Percentiles rank a stretch among this genome's conserved stretches.
phyloP scores from a whole-genome alignment of 2,113 vertebrate genomes.

The Zapus hudsonius region DNA sequence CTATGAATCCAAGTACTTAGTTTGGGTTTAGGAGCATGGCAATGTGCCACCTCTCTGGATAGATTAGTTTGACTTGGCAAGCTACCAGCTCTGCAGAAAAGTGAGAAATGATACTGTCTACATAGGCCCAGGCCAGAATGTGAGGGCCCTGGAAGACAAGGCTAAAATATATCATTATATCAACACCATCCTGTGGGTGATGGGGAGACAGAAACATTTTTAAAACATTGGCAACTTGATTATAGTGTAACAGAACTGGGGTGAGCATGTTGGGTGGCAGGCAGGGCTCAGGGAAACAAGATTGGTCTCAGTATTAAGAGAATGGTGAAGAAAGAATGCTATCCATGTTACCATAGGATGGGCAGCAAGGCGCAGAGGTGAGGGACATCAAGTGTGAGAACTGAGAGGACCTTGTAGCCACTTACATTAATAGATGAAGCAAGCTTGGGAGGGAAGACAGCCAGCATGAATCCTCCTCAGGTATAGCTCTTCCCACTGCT shows the following conservation, averaged over 20 bases:
- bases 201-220: background rate
- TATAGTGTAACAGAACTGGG: background rate
- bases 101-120: background rate
- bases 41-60: background rate
- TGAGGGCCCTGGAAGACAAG: background rate
- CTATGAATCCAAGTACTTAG: background rate
- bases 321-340: background rate
- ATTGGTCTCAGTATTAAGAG: background rate
- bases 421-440: background rate
- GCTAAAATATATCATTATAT: background rate
- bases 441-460: background rate
- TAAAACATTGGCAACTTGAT: background rate
- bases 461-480: background rate
- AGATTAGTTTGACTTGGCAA: slow-evolving; percentile 11
- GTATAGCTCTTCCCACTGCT: background rate
- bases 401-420: background rate
- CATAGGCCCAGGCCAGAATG: background rate
- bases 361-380: background rate
- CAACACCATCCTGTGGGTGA: background rate
- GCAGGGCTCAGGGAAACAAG: background rate
- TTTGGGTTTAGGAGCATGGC: slow-evolving; percentile 32
- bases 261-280: background rate
- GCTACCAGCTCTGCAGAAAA: background rate
- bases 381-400: background rate
- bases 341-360: background rate